Evolutionary conservation across 1,140 invertebrate genomes (phyloP).

Genomic region (Drosophila ogumai): DNA sequence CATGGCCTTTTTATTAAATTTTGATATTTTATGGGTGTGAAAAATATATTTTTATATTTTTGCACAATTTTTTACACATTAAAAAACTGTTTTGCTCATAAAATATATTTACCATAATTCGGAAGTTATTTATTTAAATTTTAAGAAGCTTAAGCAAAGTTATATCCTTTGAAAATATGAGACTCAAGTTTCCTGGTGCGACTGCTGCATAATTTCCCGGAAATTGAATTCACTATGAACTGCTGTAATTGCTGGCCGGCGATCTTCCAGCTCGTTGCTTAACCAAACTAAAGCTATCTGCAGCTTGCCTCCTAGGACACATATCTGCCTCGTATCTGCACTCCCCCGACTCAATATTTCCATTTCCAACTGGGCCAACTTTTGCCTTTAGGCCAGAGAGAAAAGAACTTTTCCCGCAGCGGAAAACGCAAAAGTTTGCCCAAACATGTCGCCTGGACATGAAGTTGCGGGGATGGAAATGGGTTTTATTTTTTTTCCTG

Average conservation of each 20-base stretch:
- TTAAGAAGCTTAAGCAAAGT: neutral
- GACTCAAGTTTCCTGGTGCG: neutral
- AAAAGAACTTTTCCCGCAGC: constrained; percentile 23
- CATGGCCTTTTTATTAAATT: no score
- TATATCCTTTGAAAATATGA: neutral
- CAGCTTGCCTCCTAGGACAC: constrained; percentile 16
- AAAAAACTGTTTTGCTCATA: neutral
- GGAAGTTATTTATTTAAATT: neutral
- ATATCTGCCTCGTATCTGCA: constrained; percentile 22
- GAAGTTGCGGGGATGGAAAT: constrained; percentile 22
- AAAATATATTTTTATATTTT: no score
- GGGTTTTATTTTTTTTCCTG: neutral
- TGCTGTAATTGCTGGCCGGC: constrained; percentile 31
- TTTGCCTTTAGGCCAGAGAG: constrained; percentile 17
- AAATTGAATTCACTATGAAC: constrained; percentile 26
- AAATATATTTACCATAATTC: neutral
- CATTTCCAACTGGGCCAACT: constrained; percentile 24
- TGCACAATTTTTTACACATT: no score
- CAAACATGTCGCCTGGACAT: constrained; percentile 35
- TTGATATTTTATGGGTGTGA: no score
- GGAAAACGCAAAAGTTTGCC: constrained; percentile 31
- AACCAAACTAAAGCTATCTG: constrained; percentile 34
- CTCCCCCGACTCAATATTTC: neutral
- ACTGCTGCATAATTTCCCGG: neutral
- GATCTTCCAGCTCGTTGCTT: constrained; percentile 47